These are phyloP conservation scores for Baccha elongata DNA, from an alignment of 2,888 invertebrate genomes.

Conservation along the genomic window DNA sequence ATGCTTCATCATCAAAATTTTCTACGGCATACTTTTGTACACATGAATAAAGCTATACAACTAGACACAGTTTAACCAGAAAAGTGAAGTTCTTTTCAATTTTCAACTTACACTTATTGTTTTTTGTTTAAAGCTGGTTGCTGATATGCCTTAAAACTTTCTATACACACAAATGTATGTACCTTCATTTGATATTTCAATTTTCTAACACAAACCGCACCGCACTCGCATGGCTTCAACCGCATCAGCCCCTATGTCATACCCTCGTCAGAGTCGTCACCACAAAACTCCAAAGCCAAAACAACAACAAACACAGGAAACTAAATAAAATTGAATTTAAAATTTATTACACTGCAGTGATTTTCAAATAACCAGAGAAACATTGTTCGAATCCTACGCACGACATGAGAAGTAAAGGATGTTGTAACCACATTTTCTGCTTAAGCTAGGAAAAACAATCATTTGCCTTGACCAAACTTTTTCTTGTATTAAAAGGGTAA, in stretches of 20 bases:
- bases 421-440: constrained; percentile 12
- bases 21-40: too few relatives aligned
- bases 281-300: constrained; percentile 12
- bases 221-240: not conserved
- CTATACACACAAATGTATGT: too few relatives aligned
- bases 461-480: not conserved
- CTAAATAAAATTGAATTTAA: constrained; percentile 19
- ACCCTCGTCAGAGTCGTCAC: not conserved
- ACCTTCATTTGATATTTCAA: too few relatives aligned
- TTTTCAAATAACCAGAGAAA: constrained; percentile 28
- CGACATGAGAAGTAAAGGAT: constrained; percentile 11
- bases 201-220: not conserved
- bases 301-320: constrained; percentile 4
- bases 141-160: too few relatives aligned
- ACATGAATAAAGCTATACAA: too few relatives aligned
- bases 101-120: too few relatives aligned
- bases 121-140: too few relatives aligned
- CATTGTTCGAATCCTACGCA: constrained; percentile 15
- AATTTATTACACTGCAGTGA: constrained; percentile 23
- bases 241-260: not conserved
- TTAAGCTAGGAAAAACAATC: not conserved
- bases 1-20: too few relatives aligned
- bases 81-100: too few relatives aligned
- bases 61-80: too few relatives aligned
- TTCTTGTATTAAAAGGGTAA: not conserved